phyloP scores from a whole-genome alignment of 1,140 invertebrate species.

The Bombus superbus region DNA sequence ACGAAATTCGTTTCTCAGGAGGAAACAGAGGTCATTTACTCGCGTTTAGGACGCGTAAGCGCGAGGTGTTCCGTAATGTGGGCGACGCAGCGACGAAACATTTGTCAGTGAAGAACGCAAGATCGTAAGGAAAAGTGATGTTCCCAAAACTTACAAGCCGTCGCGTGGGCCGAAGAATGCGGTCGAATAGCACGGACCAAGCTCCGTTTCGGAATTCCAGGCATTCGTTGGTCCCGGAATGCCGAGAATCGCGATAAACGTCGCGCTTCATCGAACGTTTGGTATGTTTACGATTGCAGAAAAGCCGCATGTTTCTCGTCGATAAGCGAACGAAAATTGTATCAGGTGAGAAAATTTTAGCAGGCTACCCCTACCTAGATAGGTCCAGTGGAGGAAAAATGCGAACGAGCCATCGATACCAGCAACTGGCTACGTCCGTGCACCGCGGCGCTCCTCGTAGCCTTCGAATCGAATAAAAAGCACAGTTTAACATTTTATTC shows the following conservation, averaged over 20 bases:
- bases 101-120: neutral
- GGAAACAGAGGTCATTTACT: neutral
- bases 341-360: constrained; percentile 6
- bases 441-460: neutral
- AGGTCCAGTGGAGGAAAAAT: neutral
- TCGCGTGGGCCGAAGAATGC: constrained; percentile 38
- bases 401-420: neutral
- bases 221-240: constrained; percentile 30
- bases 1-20: neutral
- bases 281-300: constrained; percentile 43
- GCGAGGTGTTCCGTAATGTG: too few species aligned
- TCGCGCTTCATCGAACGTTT: constrained; percentile 25
- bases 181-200: neutral
- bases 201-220: constrained; percentile 41
- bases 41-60: neutral
- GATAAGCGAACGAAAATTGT: constrained; percentile 30
- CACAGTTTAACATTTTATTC: constrained; percentile 25
- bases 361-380: too few species aligned
- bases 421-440: neutral
- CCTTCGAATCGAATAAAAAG: constrained; percentile 9
- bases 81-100: too few species aligned
- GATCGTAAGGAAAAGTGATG: constrained; percentile 19
- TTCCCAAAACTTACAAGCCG: constrained; percentile 9
- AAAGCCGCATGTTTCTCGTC: constrained; percentile 13
- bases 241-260: constrained; percentile 16